These are phyloP conservation scores for Babylonia areolata DNA, from an alignment of 1,140 invertebrate species.

Conservation along the genomic window DNA sequence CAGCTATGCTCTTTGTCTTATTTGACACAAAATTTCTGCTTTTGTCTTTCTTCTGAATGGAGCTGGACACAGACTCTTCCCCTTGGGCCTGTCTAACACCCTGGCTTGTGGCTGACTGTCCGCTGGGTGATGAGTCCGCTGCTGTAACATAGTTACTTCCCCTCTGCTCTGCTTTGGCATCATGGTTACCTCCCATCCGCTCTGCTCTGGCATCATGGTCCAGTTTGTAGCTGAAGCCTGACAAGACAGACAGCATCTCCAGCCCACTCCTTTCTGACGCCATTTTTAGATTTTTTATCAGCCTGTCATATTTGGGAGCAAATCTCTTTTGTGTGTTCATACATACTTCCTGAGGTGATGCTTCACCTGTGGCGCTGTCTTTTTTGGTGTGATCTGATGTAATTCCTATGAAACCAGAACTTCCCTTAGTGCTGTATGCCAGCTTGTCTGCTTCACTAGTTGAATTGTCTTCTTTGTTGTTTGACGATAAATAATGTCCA, in stretches of 20 bases:
- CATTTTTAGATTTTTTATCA: slow-evolving; percentile 19
- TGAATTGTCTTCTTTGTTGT: too few species aligned
- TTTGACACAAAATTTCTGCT: too few species aligned
- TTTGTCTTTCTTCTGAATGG: too few species aligned
- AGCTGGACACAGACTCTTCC: too few species aligned
- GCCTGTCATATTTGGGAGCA: slow-evolving; percentile 18
- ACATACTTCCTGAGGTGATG: neutral
- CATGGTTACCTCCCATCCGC: neutral
- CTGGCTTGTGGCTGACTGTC: too few species aligned
- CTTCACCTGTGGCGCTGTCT: neutral
- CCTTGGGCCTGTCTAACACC: too few species aligned
- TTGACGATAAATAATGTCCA: too few species aligned
- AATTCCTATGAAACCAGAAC: too few species aligned
- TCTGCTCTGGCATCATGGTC: neutral
- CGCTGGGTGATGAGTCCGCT: too few species aligned
- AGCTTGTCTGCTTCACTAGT: too few species aligned
- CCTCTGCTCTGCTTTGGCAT: neutral
- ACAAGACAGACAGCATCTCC: slow-evolving; percentile 20
- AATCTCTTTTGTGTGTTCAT: neutral
- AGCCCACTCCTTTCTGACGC: neutral
- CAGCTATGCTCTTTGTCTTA: too few species aligned
- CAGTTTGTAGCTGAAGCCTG: neutral
- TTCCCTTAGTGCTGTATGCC: too few species aligned
- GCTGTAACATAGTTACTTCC: neutral
- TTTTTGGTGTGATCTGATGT: neutral